These are phyloP conservation scores for Lepidonotus clava DNA, from an alignment of 2,888 invertebrate genomes.

Conservation along the genomic window DNA sequence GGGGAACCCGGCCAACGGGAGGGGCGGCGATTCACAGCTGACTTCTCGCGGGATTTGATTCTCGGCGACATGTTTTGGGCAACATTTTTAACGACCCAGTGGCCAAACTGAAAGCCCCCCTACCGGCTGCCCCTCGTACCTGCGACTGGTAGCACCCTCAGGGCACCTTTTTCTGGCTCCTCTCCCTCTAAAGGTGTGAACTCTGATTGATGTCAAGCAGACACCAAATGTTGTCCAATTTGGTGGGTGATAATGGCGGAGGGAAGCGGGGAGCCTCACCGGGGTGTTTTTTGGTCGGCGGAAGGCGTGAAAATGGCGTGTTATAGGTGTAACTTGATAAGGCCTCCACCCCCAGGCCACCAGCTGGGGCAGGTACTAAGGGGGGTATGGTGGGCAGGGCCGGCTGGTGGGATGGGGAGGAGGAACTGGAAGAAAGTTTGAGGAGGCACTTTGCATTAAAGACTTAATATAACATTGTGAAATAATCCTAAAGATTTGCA, in stretches of 20 bases:
- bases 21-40: slow-evolving; percentile 4
- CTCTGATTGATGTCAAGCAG: background rate
- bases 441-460: too few species aligned
- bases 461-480: too few species aligned
- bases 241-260: background rate
- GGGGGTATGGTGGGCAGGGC: background rate
- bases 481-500: too few species aligned
- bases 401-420: background rate
- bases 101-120: background rate
- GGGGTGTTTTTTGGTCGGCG: background rate
- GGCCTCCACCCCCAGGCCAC: background rate
- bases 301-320: slow-evolving; percentile 12
- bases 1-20: background rate
- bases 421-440: too few species aligned
- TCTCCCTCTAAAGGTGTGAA: background rate
- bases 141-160: background rate
- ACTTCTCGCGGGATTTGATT: background rate
- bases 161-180: background rate
- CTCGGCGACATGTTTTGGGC: slow-evolving; percentile 39
- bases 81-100: slow-evolving; percentile 33
- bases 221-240: slow-evolving; percentile 6
- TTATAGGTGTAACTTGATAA: slow-evolving; percentile 31
- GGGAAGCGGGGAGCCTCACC: background rate
- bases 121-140: background rate
- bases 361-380: background rate